Evolutionary conservation across 2,113 vertebrate species (phyloP).

Genomic region (Hylia prasina): DNA sequence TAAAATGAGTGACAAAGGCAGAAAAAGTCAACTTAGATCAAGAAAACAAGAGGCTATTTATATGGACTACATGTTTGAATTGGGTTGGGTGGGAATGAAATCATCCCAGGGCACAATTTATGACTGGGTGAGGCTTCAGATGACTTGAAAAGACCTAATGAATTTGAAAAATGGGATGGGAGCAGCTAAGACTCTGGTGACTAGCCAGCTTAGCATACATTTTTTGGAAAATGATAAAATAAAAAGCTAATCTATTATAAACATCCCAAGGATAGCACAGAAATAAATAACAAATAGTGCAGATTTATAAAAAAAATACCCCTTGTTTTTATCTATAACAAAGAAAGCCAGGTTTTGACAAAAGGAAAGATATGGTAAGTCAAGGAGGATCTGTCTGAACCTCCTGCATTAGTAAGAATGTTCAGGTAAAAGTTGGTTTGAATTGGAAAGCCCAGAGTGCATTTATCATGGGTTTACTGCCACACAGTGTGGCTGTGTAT

Average conservation of each 20-base stretch:
- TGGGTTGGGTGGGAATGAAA: not conserved
- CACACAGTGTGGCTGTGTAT: not conserved
- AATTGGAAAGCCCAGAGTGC: not conserved
- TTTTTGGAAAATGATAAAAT: not conserved
- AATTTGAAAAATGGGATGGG: not conserved
- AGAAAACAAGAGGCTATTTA: not conserved
- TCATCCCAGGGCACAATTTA: not conserved
- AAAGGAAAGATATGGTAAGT: rapidly evolving
- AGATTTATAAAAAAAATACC: not conserved
- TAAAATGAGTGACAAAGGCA: not conserved
- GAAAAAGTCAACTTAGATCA: not conserved
- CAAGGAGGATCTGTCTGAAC: not conserved
- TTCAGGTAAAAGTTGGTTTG: not conserved
- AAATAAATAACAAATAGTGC: not conserved
- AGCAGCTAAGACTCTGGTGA: not conserved
- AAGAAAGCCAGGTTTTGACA: not conserved
- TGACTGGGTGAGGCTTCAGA: not conserved
- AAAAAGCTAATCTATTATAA: not conserved
- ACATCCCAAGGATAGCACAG: not conserved
- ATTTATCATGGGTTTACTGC: not conserved
- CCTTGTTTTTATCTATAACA: not conserved
- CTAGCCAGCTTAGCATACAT: not conserved
- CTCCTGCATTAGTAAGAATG: not conserved
- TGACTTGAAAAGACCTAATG: not conserved
- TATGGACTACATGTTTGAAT: not conserved